A percentile compares a stretch with the other conserved stretches of the same genome.
These are phyloP conservation scores for Amazona vittata DNA, from an alignment of 2,113 vertebrate species.

Conservation along the genomic window DNA sequence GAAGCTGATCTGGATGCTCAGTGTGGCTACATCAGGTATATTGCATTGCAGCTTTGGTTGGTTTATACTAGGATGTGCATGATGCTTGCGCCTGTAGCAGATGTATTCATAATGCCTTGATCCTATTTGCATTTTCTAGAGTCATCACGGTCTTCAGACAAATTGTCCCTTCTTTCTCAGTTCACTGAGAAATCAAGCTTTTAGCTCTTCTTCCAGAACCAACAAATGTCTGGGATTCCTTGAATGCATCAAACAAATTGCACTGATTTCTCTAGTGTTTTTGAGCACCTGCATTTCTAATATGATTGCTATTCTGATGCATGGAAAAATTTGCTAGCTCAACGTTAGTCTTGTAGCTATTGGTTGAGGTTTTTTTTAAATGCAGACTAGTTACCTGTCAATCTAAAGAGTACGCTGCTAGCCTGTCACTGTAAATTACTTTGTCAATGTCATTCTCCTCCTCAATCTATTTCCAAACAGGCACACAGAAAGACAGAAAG, in stretches of 20 bases:
- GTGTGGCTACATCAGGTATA: not conserved
- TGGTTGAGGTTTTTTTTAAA: not conserved
- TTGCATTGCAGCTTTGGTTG: not conserved
- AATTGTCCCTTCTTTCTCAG: not conserved
- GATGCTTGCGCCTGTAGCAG: not conserved
- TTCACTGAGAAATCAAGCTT: not conserved
- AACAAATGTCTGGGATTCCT: constrained; percentile 11
- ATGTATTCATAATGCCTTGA: not conserved
- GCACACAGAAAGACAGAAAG: not conserved
- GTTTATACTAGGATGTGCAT: not conserved
- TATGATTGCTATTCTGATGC: not conserved
- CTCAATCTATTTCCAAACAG: not conserved
- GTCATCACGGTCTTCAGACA: not conserved
- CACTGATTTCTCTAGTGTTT: constrained; percentile 36
- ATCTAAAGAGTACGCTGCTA: not conserved
- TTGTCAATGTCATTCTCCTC: not conserved
- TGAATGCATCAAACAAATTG: not conserved
- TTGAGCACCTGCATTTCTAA: constrained; percentile 27
- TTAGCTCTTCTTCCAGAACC: not conserved
- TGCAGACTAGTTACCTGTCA: not conserved
- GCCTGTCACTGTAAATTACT: not conserved
- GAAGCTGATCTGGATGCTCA: not conserved
- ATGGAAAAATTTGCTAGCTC: constrained; percentile 4
- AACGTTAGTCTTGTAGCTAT: not conserved
- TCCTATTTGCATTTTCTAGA: not conserved